Evolutionary conservation across 2,888 invertebrate species (phyloP).

Genomic region (Drosophila algonquin): DNA sequence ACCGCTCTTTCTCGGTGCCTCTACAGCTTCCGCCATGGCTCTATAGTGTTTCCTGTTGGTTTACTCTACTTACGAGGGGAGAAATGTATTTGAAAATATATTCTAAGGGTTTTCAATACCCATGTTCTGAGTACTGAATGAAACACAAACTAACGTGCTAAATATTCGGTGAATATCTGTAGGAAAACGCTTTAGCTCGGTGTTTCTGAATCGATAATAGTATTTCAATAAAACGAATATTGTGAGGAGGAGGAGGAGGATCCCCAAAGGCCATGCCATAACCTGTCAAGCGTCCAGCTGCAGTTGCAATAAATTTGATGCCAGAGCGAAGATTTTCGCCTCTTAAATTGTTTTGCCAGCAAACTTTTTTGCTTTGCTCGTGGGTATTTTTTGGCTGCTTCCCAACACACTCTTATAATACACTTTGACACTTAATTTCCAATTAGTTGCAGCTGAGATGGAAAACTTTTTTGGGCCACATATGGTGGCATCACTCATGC

Average conservation of each 20-base stretch:
- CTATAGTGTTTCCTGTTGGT: not conserved
- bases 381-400: not conserved
- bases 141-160: not conserved
- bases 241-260: not conserved
- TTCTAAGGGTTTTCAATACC: not conserved
- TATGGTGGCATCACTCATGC: conserved; percentile 27
- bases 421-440: conserved; percentile 20
- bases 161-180: not conserved
- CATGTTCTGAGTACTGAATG: not conserved
- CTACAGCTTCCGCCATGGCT: conserved; percentile 17
- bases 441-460: conserved; percentile 11
- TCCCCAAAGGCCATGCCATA: not conserved
- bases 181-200: not conserved
- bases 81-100: conserved; percentile 4
- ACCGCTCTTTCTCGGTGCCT: not conserved
- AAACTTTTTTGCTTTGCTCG: not conserved
- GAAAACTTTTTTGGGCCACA: not conserved
- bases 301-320: conserved; percentile 6
- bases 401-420: not conserved
- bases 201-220: not conserved
- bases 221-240: not conserved
- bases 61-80: conserved; percentile 2
- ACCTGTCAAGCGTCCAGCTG: not conserved
- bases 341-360: not conserved
- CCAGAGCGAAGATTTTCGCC: not conserved